Evolutionary conservation across 2,113 vertebrate genomes (phyloP).

Genomic region (Phocoena sinus): DNA sequence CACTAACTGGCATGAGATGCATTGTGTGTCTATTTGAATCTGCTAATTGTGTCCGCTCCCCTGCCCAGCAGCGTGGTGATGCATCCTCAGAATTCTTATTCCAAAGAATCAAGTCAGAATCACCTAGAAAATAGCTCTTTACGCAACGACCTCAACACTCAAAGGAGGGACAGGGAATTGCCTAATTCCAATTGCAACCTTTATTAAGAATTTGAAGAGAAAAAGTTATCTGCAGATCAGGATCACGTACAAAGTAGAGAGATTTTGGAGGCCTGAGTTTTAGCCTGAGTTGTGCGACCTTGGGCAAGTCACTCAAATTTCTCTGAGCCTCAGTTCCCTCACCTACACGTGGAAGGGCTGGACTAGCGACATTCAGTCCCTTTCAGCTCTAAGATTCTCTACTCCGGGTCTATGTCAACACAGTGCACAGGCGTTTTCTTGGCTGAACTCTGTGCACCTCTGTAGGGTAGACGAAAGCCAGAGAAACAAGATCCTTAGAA

Average conservation of each 20-base stretch:
- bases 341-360: no score
- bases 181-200: background rate
- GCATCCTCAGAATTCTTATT: background rate
- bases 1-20: background rate
- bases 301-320: background rate
- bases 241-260: background rate
- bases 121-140: background rate
- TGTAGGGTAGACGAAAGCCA: background rate
- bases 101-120: background rate
- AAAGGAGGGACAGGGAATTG: background rate
- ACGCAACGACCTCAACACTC: background rate
- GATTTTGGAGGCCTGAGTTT: background rate
- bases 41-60: background rate
- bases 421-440: background rate
- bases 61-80: rapidly evolving
- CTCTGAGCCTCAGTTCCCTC: background rate
- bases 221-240: background rate
- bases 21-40: rapidly evolving
- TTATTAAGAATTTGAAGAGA: background rate
- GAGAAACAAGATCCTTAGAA: conserved; percentile 43
- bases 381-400: background rate
- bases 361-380: background rate
- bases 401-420: background rate
- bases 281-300: background rate
- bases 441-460: background rate